These are phyloP conservation scores for Tipula vernalis DNA, from an alignment of 2,888 invertebrate genomes.

Conservation along the genomic window DNA sequence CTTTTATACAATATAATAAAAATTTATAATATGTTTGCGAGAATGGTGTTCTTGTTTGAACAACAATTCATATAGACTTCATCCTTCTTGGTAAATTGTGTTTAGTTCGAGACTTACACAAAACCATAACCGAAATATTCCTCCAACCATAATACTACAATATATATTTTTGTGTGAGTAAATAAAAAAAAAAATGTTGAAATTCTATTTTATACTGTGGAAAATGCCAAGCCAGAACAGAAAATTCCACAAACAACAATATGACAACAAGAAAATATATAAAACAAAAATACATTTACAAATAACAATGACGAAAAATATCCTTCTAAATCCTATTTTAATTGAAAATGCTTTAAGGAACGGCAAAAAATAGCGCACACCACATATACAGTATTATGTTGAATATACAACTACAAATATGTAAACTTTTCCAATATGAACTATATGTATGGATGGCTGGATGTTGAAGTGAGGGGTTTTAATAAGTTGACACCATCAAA, in stretches of 20 bases:
- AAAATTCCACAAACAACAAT: not conserved
- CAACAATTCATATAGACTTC: too few species aligned
- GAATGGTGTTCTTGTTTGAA: too few species aligned
- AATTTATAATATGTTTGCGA: too few species aligned
- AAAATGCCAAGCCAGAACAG: not conserved
- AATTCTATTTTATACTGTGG: not conserved
- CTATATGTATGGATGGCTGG: not conserved
- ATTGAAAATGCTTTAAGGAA: not conserved
- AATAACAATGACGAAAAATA: constrained; percentile 4
- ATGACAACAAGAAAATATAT: not conserved
- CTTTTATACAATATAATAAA: too few species aligned
- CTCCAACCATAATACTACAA: not conserved
- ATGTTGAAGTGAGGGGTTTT: not conserved
- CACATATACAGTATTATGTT: not conserved
- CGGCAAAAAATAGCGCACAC: not conserved
- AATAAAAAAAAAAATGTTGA: not conserved
- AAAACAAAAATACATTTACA: not conserved
- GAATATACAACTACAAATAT: not conserved
- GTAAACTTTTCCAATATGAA: not conserved
- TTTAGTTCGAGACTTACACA: not conserved
- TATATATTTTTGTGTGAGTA: not conserved
- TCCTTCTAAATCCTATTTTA: not conserved
- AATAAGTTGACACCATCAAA: not conserved
- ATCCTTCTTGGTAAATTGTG: not conserved
- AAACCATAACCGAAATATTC: too few species aligned